These are phyloP conservation scores for Prorops nasuta DNA, from an alignment of 1,140 invertebrate genomes.

Conservation along the genomic window DNA sequence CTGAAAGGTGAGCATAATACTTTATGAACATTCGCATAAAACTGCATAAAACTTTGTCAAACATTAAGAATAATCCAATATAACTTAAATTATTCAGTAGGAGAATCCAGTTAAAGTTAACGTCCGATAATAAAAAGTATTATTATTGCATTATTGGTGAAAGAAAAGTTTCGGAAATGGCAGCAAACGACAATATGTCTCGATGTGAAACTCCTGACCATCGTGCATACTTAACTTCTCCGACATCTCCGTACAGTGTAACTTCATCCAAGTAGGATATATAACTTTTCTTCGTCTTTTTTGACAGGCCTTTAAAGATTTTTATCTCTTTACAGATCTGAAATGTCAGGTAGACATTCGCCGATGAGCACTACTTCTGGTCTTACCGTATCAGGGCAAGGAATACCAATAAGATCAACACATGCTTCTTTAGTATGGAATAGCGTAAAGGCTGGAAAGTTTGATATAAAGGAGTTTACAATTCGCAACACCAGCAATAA, in stretches of 20 bases:
- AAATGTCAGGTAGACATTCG: conserved; percentile 43
- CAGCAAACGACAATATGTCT: conserved; percentile 24
- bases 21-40: too few relatives aligned
- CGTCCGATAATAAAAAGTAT: conserved; percentile 23
- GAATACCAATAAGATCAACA: conserved; percentile 54
- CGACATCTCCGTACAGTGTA: conserved; percentile 45
- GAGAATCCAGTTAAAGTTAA: conserved; percentile 39
- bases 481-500: conserved; percentile 56
- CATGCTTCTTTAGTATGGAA: conserved; percentile 57
- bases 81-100: too few relatives aligned
- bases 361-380: conserved; percentile 42
- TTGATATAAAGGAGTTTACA: conserved; percentile 52
- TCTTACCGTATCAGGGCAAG: conserved; percentile 35
- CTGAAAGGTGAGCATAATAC: conserved; percentile 31
- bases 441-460: conserved; percentile 53
- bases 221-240: conserved; percentile 25
- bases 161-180: conserved; percentile 19
- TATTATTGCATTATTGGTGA: conserved; percentile 35
- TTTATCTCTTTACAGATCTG: conserved; percentile 26
- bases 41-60: too few relatives aligned
- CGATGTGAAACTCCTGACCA: conserved; percentile 44
- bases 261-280: conserved; percentile 36
- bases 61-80: too few relatives aligned
- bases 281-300: neutral
- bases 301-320: neutral